These are phyloP conservation scores for Orientallactaga bullata DNA, from an alignment of 2,113 vertebrate species.

Conservation along the genomic window DNA sequence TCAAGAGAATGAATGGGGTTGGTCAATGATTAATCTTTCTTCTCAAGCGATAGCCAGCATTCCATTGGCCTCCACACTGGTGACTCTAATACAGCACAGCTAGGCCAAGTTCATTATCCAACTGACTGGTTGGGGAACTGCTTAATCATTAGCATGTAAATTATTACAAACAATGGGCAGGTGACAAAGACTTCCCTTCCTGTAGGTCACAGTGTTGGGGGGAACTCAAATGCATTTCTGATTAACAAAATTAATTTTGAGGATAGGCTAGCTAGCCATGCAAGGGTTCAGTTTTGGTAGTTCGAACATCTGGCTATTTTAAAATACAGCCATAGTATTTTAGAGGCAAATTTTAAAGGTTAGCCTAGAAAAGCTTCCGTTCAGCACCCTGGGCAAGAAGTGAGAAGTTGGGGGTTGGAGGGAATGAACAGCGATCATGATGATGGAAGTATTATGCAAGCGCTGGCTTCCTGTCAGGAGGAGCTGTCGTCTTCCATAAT, in stretches of 20 bases:
- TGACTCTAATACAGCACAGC: background rate
- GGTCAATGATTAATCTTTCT: conserved; percentile 60
- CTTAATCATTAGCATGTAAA: conserved; percentile 80
- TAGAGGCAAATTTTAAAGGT: background rate
- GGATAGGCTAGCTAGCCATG: background rate
- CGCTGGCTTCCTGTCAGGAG: background rate
- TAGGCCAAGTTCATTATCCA: conserved; percentile 61
- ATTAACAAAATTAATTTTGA: background rate
- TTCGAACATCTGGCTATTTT: conserved; percentile 59
- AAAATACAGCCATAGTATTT: conserved; percentile 28
- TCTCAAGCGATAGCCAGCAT: background rate
- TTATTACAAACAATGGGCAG: conserved; percentile 65
- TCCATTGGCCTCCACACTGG: background rate
- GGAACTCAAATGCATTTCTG: background rate
- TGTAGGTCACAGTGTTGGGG: conserved; percentile 55
- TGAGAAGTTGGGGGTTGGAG: background rate
- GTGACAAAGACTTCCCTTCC: conserved; percentile 69
- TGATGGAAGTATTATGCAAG: too few species aligned
- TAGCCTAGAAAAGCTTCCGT: background rate
- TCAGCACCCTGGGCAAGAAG: background rate
- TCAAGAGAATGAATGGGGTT: background rate
- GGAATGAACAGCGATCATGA: fast-evolving
- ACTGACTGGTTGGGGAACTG: conserved; percentile 74
- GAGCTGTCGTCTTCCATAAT: background rate
- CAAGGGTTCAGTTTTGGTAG: conserved; percentile 39